Conservation (phyloP, 2,888 invertebrate species). For the Penaeus monodon region DNA sequence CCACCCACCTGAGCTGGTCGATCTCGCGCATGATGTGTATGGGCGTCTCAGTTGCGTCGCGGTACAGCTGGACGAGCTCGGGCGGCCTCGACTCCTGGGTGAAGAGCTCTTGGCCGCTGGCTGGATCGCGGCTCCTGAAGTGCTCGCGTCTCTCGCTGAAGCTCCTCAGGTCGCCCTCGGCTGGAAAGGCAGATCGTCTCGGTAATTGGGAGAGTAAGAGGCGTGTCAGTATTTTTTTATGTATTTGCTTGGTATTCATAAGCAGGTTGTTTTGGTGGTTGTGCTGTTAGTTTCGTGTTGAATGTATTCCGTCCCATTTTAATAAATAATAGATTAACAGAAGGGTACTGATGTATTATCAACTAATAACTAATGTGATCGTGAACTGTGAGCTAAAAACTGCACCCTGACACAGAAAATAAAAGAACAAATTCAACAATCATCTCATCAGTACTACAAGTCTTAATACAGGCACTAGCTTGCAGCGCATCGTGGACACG, state of each 20-base stretch:
- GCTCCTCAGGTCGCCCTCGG: conserved; percentile 90
- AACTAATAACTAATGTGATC: no score
- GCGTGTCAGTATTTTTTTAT: no score
- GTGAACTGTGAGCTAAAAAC: no score
- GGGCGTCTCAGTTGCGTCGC: conserved; percentile 49
- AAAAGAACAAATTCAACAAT: no score
- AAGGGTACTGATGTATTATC: no score
- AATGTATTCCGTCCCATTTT: no score
- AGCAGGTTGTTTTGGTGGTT: no score
- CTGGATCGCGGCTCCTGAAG: conserved; percentile 22
- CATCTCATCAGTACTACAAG: background rate
- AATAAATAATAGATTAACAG: no score
- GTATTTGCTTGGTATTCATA: no score
- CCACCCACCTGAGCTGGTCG: conserved; percentile 53
- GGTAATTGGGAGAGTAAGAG: background rate
- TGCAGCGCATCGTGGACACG: background rate
- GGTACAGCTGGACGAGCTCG: conserved; percentile 48
- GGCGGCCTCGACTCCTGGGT: conserved; percentile 34
- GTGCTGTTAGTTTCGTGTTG: no score
- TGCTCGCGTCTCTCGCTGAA: conserved; percentile 71
- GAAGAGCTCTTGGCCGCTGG: conserved; percentile 40
- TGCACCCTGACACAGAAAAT: no score
- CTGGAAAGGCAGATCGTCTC: conserved; percentile 74
- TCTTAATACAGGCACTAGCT: background rate
- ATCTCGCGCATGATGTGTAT: conserved; percentile 62